Evolutionary conservation across 2,888 invertebrate genomes (phyloP).

Genomic region (Bimastos eiseni): DNA sequence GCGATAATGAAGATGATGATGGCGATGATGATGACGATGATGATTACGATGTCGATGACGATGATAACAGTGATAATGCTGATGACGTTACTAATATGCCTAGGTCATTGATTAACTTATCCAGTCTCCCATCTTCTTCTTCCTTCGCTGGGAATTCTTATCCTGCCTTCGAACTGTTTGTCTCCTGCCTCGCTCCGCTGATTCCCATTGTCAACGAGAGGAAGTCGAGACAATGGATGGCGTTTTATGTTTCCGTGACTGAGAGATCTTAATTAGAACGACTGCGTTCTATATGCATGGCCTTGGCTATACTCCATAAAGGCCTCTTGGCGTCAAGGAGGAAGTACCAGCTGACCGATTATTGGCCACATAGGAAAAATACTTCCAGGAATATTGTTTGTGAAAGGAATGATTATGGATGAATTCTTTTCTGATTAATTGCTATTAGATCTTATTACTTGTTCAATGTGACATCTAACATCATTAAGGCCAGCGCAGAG

Average conservation of each 20-base stretch:
- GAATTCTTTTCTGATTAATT: too few relatives aligned
- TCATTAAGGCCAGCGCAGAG: too few relatives aligned
- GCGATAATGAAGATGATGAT: not conserved
- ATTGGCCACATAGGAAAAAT: not conserved
- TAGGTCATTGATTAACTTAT: not conserved
- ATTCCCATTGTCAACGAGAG: not conserved
- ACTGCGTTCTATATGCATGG: not conserved
- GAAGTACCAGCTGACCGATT: not conserved
- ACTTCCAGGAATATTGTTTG: not conserved
- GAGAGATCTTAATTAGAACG: not conserved
- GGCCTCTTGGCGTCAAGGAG: not conserved
- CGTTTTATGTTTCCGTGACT: not conserved
- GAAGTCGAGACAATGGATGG: not conserved
- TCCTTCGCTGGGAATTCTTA: not conserved
- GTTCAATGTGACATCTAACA: too few relatives aligned
- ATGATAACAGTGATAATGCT: not conserved
- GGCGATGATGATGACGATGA: constrained; percentile 28
- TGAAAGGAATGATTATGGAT: not conserved
- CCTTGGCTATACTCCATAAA: not conserved
- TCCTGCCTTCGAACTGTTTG: not conserved
- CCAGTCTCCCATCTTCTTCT: not conserved
- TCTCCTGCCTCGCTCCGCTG: not conserved
- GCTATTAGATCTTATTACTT: too few relatives aligned
- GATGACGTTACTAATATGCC: too few relatives aligned
- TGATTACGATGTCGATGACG: constrained; percentile 8